Evolutionary conservation across 2,888 invertebrate species (phyloP).

Genomic region (Ommatoiulus sabulosus): DNA sequence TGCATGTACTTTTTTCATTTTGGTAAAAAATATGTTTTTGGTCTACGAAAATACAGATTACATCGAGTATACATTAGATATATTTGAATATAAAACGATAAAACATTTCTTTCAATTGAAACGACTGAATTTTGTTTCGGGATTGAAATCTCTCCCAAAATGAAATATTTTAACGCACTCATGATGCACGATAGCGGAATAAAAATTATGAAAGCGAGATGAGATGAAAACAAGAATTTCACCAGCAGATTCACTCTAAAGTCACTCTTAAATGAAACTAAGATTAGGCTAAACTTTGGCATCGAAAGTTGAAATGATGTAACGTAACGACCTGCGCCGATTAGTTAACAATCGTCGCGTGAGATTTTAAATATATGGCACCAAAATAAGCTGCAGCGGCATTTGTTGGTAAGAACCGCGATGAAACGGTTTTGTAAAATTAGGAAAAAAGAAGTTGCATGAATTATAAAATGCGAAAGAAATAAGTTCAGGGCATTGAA

Average conservation of each 20-base stretch:
- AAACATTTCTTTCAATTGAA: slow-evolving; percentile 38
- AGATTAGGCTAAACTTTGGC: slow-evolving; percentile 17
- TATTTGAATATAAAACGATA: slow-evolving; percentile 27
- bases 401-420: background rate
- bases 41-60: slow-evolving; percentile 47
- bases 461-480: background rate
- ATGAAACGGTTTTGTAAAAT: background rate
- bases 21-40: slow-evolving; percentile 30
- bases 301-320: background rate
- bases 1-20: slow-evolving; percentile 30
- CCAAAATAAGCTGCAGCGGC: slow-evolving; percentile 5
- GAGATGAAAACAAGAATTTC: background rate
- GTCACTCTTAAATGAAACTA: background rate
- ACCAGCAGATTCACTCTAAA: background rate
- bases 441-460: background rate
- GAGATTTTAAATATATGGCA: slow-evolving; percentile 17
- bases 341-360: background rate
- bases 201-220: background rate
- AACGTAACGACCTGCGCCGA: background rate
- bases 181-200: background rate
- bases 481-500: background rate
- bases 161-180: background rate
- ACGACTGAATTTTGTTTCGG: slow-evolving; percentile 1
- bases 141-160: background rate
- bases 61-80: slow-evolving; percentile 16